Evolutionary conservation across 2,113 vertebrate genomes (phyloP).

Genomic region (Entosphenus tridentatus): DNA sequence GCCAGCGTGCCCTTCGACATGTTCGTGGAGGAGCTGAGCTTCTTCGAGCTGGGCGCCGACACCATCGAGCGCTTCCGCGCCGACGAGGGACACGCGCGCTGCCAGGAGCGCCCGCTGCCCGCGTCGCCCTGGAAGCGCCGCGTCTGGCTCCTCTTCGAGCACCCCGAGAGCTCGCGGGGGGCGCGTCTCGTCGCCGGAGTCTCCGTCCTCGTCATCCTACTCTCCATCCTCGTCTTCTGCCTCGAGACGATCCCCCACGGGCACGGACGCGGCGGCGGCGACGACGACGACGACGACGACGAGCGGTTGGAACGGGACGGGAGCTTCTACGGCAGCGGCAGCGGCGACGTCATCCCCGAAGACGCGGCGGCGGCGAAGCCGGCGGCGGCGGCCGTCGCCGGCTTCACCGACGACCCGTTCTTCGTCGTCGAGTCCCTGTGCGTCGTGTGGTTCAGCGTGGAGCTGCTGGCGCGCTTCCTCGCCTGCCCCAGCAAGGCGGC

Average conservation of each 20-base stretch:
- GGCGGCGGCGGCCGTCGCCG: no score
- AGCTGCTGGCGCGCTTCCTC: background rate
- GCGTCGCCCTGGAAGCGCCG: background rate
- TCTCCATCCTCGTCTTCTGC: background rate
- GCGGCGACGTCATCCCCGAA: no score
- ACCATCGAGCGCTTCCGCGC: background rate
- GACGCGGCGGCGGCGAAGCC: no score
- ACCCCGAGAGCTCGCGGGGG: background rate
- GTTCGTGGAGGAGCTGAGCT: background rate
- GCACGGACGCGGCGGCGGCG: background rate
- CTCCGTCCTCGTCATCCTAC: background rate
- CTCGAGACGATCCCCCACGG: background rate
- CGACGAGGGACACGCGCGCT: background rate
- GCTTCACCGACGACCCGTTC: background rate
- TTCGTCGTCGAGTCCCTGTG: background rate
- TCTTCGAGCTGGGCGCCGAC: slow-evolving; percentile 1
- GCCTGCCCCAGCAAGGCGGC: background rate
- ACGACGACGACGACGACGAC: background rate
- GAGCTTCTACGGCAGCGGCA: no score
- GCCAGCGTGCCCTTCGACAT: background rate
- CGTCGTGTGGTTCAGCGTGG: background rate
- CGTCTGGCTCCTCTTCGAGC: slow-evolving; percentile 2
- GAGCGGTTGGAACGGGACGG: no score
- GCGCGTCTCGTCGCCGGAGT: background rate
- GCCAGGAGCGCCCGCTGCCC: background rate